These are phyloP conservation scores for Alsophila aescularia DNA, from an alignment of 2,888 invertebrate species.

Conservation along the genomic window DNA sequence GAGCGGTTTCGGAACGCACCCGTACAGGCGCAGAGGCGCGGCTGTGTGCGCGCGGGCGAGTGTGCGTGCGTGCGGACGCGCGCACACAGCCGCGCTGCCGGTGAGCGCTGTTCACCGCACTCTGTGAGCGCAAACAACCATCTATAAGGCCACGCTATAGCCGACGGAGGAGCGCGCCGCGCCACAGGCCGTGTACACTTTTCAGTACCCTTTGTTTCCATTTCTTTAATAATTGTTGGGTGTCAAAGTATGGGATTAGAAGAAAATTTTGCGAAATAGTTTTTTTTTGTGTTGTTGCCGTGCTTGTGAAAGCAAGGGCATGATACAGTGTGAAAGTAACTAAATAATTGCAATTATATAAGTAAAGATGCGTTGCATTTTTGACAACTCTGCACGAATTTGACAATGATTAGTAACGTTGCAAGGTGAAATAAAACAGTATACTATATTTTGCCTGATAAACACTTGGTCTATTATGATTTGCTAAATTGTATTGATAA, in stretches of 20 bases:
- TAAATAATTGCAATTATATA: slow-evolving; percentile 1
- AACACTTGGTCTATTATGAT: no score
- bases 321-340: neutral
- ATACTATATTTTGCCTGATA: no score
- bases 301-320: neutral
- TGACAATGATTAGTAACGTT: no score
- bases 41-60: slow-evolving; percentile 52
- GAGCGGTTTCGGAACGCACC: slow-evolving; percentile 85
- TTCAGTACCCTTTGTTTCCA: slow-evolving; percentile 54
- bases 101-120: slow-evolving; percentile 85
- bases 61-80: slow-evolving; percentile 62
- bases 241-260: slow-evolving; percentile 21
- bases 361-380: neutral
- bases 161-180: slow-evolving; percentile 78
- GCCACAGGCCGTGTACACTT: slow-evolving; percentile 66
- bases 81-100: slow-evolving; percentile 75
- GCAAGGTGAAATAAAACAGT: no score
- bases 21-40: slow-evolving; percentile 56
- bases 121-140: slow-evolving; percentile 85
- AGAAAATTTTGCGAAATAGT: neutral
- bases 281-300: neutral
- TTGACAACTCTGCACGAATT: no score
- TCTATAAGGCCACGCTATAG: slow-evolving; percentile 85
- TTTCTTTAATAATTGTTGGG: slow-evolving; percentile 31
- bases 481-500: no score